These are phyloP conservation scores for Yponomeuta evonymella DNA, from an alignment of 2,888 invertebrate genomes.

Conservation along the genomic window DNA sequence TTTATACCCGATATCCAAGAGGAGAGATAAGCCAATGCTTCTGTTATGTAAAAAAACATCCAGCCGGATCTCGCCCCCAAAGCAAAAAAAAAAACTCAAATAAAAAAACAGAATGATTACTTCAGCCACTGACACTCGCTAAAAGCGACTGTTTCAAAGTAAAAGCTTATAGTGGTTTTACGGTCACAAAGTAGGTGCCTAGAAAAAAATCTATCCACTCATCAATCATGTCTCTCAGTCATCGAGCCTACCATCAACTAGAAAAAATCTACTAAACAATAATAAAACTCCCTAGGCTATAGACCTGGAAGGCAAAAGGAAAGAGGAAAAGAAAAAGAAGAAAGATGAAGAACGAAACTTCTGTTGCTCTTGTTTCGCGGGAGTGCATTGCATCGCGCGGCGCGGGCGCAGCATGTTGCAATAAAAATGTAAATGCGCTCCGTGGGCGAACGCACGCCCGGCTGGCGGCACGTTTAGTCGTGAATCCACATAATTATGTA, in stretches of 20 bases:
- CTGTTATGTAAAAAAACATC: background rate
- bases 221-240: no score
- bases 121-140: background rate
- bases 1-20: background rate
- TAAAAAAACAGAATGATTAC: background rate
- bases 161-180: no score
- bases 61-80: background rate
- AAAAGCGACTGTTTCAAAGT: no score
- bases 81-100: background rate
- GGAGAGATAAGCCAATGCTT: background rate
- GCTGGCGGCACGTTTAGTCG: slow-evolving; percentile 21
- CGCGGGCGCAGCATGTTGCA: slow-evolving; percentile 25
- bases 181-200: no score
- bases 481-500: slow-evolving; percentile 16
- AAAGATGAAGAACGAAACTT: background rate
- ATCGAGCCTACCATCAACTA: no score
- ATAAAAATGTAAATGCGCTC: slow-evolving; percentile 47
- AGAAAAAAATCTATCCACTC: no score
- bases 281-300: no score
- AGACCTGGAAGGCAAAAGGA: no score
- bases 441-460: slow-evolving; percentile 31
- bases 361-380: background rate
- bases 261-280: no score
- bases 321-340: background rate
- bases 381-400: background rate